Evolutionary conservation across 92 coral and sea anemone genomes (phyloP), one percentile per base, ranked within the genome.

Genomic region (Phenganax marumi): DNA sequence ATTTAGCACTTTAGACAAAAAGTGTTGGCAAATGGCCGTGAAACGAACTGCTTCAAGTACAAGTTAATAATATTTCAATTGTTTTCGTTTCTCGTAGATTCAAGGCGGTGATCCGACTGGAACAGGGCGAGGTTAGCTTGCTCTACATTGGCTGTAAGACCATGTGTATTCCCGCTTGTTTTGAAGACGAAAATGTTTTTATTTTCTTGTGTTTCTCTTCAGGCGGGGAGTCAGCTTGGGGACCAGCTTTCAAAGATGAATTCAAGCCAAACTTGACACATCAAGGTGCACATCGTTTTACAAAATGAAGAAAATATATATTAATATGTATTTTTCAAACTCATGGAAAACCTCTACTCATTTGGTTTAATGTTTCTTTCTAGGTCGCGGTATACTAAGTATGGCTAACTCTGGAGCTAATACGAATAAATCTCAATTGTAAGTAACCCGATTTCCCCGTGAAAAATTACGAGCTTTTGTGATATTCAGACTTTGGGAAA

Each of bases 81-180:
- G 50, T 25, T 72, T 50, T 77, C 5, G 43, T 33, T 79, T 78
- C n/a, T 8, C 58, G 26, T 73, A 95, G 98, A 92, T 95, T 60
- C 98, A 95, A 91, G 98, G 98, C n/a, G 98, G 98, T 12, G 98
- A 95, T 52, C 98, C 98, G 22, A 89, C 93, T 21, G 98, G 98
- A 46, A 95, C 98, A 6, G 97, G 97, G 13, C 81, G 89, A 90
- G 97, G 97, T 93, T 60, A 33, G 43, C 43, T 33, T 33, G 43
- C 43, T 33, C 43, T 33, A 33, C 43, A 33, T 33, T 23, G 84
- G 12, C 0, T 18, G n/a, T 51, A n/a, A 14, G 16, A 12, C 46
- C 8, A 48, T 21, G 17, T 10, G 52, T 23, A 25, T 25, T n/a
- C 0, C 3, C 11, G 12, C 46, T 33, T 26, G 18, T 50, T 12